Base-by-base conservation (phyloP, 1,140 invertebrate species). In the Sesamia nonagrioides region DNA sequence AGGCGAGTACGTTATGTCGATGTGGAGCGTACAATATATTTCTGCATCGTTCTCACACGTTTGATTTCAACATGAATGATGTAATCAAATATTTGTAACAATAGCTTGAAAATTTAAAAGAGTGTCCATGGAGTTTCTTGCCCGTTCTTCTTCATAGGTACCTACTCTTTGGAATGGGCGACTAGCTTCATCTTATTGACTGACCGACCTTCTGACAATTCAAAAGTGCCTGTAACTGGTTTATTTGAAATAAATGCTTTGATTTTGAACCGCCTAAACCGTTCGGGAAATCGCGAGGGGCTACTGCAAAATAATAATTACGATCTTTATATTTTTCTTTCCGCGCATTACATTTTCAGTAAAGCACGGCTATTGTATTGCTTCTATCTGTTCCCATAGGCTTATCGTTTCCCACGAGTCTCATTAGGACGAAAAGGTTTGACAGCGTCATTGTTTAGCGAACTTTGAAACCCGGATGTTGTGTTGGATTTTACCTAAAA, bases 321-420 rank as follows among this genome's bases (percentile, higher is more conserved):
- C 9, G 35, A 8, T 63, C n/a, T 42, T 63, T 42, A 11, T 42
- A n/a, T 63, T 9, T 42, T 63, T 63, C 7, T 42, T 13, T 21
- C 27, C 15, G 11, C 8, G n/a, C 13, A 5, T 63, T 11, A 61
- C 61, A 63, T 42, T 42, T 63, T 63, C 9, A 18, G n/a, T 40
- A 27, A 42, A 8, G n/a, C 61, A 6, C 61, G 37, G 7, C 37
- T 13, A 18, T 63, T 63, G 61, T 42, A 18, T 42, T 63, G 37
- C 21, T 42, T 35, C 27, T 3, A 27, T 27, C 27, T 27, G 27
- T 3, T 8, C 37, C 7, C 35, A 63, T 35, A 42, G 35, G 27
- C 27, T 63, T 18, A 42, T 42, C 17, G 21, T 63, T 63, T 42
- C 61, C 61, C 61, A 42, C 35, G 61, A n/a, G 61, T 40, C 37